Evolutionary conservation across 2,797 vertebrate genomes (phyloP), one percentile per base, ranked within the genome.

Genomic region (Sciurus vulgaris): DNA sequence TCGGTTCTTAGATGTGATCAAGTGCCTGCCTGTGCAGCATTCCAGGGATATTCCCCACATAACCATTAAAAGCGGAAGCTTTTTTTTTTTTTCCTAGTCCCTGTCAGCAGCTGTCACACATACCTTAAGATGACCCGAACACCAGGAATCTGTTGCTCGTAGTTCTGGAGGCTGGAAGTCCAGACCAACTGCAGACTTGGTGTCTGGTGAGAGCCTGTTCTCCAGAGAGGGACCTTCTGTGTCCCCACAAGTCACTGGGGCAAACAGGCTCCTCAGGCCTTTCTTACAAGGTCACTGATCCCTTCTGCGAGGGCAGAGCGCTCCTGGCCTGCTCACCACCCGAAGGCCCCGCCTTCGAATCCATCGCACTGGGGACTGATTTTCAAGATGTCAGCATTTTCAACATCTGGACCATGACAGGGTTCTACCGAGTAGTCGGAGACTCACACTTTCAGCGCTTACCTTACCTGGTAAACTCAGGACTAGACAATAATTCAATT

Each of bases 291-390:
- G 26, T 12, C 22, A 44, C 30, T 3, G 28, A 41, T 41, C 11
- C 18, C 77, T 76, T 28, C 17, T 5, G 3, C 11, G 10, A 30
- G 1, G n/a, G 18, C 3, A 2, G 59, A 28, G 47, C 12, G 11
- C 26, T 65, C 15, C 41, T 22, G n/a, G 28, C 2, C 59, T 56
- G 33, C 15, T 5, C 12, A 28, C 28, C 56, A 20, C 18, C 6
- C 13, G 13, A 63, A n/a, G 41, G 8, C 65, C 28, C 26, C 5
- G 5, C 6, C 35, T 76, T 2, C 13, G 74, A 72, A 18, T n/a
- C 18, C 22, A 3, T 47, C 47, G 8, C 33, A n/a, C 12, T 56
- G 33, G 33, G 8, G 7, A 10, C 17, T 2, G 28, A 0, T 7
- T 76, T 47, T n/a, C 3, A 51, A 7, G 4, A 47, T 3, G 20